These are phyloP conservation scores for Ascaphus truei DNA, from an alignment of 2,113 vertebrate species.

Conservation along the genomic window DNA sequence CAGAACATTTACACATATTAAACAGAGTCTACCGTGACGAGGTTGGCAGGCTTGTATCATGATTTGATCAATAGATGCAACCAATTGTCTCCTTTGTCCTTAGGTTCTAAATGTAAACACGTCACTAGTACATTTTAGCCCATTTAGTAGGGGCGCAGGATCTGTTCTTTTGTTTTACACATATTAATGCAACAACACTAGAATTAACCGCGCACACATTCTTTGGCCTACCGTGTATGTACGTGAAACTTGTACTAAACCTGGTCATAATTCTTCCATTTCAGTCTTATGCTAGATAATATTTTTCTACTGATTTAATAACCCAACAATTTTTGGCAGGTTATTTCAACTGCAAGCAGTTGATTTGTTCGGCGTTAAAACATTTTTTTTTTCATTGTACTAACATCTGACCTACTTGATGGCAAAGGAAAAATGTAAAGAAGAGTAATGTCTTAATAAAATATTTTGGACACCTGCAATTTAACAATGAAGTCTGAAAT, in stretches of 20 bases:
- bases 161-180: too few species aligned
- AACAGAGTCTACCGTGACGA: too few species aligned
- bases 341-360: not conserved
- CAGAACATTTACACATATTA: too few species aligned
- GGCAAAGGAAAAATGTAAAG: not conserved
- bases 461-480: not conserved
- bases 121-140: too few species aligned
- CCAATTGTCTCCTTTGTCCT: too few species aligned
- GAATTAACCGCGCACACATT: too few species aligned
- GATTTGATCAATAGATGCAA: too few species aligned
- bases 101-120: too few species aligned
- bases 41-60: too few species aligned
- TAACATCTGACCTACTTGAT: not conserved
- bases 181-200: too few species aligned
- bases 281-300: not conserved
- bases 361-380: not conserved
- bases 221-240: too few species aligned
- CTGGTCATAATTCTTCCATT: not conserved
- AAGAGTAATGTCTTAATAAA: not conserved
- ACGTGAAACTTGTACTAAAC: not conserved
- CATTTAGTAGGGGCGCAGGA: too few species aligned
- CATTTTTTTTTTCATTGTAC: not conserved
- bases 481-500: not conserved
- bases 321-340: not conserved
- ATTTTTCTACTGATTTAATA: conserved; percentile 1